Conservation (phyloP, 2,888 invertebrate species). For the Lithosia quadra region DNA sequence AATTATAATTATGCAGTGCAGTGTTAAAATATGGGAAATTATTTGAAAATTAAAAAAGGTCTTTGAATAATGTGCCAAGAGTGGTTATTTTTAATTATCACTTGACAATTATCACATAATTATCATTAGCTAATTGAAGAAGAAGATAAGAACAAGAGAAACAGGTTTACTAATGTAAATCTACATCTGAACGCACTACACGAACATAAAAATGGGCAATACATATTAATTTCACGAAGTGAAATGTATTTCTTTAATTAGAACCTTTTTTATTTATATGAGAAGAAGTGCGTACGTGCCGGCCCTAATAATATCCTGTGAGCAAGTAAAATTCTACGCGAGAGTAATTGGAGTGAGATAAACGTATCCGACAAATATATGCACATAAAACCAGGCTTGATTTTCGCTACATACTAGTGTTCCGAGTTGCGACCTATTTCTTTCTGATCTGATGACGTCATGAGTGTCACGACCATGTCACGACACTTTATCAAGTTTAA, state of each 20-base stretch:
- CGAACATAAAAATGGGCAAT: conserved; percentile 42
- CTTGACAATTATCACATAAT: not conserved
- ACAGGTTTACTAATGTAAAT: conserved; percentile 15
- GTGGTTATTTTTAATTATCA: not conserved
- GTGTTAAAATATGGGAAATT: too few species aligned
- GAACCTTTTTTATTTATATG: conserved; percentile 41
- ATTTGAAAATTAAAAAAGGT: not conserved
- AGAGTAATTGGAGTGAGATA: conserved; percentile 70
- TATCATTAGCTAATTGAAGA: not conserved
- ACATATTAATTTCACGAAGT: conserved; percentile 42
- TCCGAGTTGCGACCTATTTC: conserved; percentile 36
- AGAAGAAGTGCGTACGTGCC: conserved; percentile 39
- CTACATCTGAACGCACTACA: conserved; percentile 28
- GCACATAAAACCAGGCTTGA: conserved; percentile 48
- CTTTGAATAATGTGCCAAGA: not conserved
- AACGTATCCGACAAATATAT: conserved; percentile 53
- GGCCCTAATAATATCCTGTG: conserved; percentile 61
- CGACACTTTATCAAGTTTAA: too few species aligned
- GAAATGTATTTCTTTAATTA: conserved; percentile 39
- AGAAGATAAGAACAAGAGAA: not conserved
- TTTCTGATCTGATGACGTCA: conserved; percentile 22
- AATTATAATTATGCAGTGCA: too few species aligned
- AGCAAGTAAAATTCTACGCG: conserved; percentile 51
- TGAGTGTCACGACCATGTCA: conserved; percentile 22
- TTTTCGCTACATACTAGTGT: conserved; percentile 49